These are phyloP conservation scores for Diaphora mendica DNA, from an alignment of 2,888 invertebrate genomes.

Conservation along the genomic window DNA sequence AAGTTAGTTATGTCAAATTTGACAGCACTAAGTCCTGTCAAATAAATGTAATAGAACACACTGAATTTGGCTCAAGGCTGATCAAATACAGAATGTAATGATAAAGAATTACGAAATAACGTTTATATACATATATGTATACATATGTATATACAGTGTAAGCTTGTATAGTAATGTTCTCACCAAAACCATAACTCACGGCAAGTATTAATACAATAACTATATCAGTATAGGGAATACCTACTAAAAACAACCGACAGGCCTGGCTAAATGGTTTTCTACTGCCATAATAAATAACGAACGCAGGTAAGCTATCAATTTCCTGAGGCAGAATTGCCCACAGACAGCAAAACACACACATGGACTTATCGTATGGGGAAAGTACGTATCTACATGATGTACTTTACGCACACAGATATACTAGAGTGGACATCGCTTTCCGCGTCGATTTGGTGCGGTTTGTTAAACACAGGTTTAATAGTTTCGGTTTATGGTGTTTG, in stretches of 20 bases:
- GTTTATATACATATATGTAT: no score
- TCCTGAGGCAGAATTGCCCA: constrained; percentile 46
- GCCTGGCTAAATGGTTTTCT: constrained; percentile 31
- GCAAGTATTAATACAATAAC: not conserved
- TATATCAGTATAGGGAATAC: not conserved
- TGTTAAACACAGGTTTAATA: not conserved
- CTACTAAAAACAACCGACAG: constrained; percentile 15
- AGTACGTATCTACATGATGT: constrained; percentile 7
- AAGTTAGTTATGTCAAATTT: not conserved
- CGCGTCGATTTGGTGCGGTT: constrained; percentile 7
- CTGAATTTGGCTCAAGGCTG: not conserved
- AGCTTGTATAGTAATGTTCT: not conserved
- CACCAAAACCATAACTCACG: not conserved
- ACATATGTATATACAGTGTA: not conserved
- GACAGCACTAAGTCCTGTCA: not conserved
- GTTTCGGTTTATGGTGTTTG: not conserved
- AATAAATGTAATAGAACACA: not conserved
- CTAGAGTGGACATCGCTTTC: constrained; percentile 24
- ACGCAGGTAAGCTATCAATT: constrained; percentile 61
- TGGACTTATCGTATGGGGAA: constrained; percentile 3
- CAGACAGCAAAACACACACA: constrained; percentile 41
- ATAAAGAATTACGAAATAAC: no score
- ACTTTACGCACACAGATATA: constrained; percentile 20
- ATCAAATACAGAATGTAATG: not conserved
- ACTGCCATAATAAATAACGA: constrained; percentile 40